Percentiles rank a stretch among this genome's conserved stretches.
These are phyloP conservation scores for Drosophila crucigera DNA, from an alignment of 2,888 invertebrate species.

Conservation along the genomic window DNA sequence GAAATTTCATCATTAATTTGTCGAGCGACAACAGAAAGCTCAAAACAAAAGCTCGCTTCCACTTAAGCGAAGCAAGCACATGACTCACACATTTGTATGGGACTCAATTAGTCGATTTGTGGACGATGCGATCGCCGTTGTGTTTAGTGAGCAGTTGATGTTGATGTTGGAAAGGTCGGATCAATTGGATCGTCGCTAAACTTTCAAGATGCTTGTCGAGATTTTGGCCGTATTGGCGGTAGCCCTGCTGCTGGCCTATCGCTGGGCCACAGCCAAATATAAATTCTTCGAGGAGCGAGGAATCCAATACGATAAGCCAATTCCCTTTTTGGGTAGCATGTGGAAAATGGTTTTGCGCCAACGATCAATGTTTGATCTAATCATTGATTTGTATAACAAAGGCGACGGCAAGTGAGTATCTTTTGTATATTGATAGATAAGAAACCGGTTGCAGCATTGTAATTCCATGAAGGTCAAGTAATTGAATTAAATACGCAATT, in stretches of 20 bases:
- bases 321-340: slow-evolving; percentile 44
- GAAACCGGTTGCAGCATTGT: slow-evolving; percentile 10
- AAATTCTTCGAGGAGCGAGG: slow-evolving; percentile 71
- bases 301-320: slow-evolving; percentile 51
- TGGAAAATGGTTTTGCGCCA: slow-evolving; percentile 32
- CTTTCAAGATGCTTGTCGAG: slow-evolving; percentile 34
- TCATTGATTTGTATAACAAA: slow-evolving; percentile 32
- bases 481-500: not conserved
- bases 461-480: not conserved
- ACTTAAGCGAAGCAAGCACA: slow-evolving; percentile 2
- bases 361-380: slow-evolving; percentile 37
- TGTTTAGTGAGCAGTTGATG: slow-evolving; percentile 13
- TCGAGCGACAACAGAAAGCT: slow-evolving; percentile 15
- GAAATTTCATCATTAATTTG: slow-evolving; percentile 20
- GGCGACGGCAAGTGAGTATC: slow-evolving; percentile 39
- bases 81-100: not conserved
- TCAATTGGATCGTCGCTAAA: slow-evolving; percentile 1
- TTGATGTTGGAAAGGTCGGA: not conserved
- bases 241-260: slow-evolving; percentile 63
- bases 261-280: slow-evolving; percentile 67
- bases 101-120: slow-evolving; percentile 10
- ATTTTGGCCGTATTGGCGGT: slow-evolving; percentile 30
- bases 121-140: not conserved
- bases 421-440: not conserved
- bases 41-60: slow-evolving; percentile 15